These are phyloP conservation scores for Aplochiton taeniatus DNA, from an alignment of 2,797 vertebrate species.

Conservation along the genomic window DNA sequence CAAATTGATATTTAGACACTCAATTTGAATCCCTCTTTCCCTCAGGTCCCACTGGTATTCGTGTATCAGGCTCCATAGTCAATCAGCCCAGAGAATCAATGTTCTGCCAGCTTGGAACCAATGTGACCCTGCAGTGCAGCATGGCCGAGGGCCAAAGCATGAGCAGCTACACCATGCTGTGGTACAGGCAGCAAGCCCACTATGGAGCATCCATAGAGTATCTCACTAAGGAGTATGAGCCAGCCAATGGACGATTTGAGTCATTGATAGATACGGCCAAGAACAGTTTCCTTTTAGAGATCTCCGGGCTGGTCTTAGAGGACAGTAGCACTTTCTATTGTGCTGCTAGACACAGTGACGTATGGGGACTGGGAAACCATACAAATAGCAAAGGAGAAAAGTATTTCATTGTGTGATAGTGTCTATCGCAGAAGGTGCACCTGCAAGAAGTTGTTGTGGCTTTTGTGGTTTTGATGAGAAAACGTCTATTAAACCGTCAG, in stretches of 20 bases:
- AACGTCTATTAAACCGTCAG: no score
- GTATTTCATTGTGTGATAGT: no score
- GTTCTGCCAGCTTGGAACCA: neutral
- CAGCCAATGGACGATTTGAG: neutral
- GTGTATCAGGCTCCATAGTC: neutral
- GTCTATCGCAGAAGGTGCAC: no score
- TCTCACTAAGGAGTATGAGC: neutral
- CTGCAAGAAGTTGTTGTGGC: no score
- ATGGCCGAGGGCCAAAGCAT: constrained; percentile 49
- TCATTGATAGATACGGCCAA: neutral
- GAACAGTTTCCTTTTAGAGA: constrained; percentile 61
- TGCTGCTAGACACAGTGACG: constrained; percentile 68
- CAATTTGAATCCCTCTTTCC: neutral
- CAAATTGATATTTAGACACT: neutral
- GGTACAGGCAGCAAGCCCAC: constrained; percentile 58
- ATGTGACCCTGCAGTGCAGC: constrained; percentile 47
- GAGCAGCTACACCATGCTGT: constrained; percentile 59
- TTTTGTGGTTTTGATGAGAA: no score
- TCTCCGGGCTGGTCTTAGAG: constrained; percentile 23
- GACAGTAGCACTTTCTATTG: constrained; percentile 70
- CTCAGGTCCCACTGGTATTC: neutral
- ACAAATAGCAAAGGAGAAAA: constrained; percentile 53
- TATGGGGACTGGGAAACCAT: constrained; percentile 22
- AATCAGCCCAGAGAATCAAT: neutral
- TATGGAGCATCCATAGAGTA: neutral